A percentile compares a stretch with the other conserved stretches of the same genome.
phyloP scores from a whole-genome alignment of 2,888 invertebrate species.

The Pilophorus perplexus region DNA sequence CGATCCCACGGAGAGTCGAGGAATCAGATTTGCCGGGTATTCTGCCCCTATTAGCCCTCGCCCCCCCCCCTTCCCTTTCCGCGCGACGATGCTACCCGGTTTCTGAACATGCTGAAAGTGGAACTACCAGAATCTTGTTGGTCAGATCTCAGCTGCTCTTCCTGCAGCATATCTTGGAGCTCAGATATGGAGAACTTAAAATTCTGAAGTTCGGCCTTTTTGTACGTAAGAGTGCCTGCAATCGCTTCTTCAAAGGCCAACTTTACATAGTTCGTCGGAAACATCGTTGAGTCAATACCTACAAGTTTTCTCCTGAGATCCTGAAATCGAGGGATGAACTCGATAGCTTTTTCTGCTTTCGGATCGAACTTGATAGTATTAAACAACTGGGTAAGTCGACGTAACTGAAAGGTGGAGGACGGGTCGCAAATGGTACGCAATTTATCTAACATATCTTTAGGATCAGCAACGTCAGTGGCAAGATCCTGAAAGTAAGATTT shows the following conservation, averaged over 20 bases:
- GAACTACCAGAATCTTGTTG: too few species aligned
- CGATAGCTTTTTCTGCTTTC: slow-evolving; percentile 5
- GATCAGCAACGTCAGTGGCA: not conserved
- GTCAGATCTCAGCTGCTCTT: too few species aligned
- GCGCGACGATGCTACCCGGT: too few species aligned
- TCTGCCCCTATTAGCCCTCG: too few species aligned
- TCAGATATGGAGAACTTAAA: too few species aligned
- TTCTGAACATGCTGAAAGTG: too few species aligned
- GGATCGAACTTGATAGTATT: slow-evolving; percentile 25
- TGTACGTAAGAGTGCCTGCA: too few species aligned
- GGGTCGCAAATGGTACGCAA: slow-evolving; percentile 5
- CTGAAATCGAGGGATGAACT: slow-evolving; percentile 9
- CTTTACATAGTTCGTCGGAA: not conserved
- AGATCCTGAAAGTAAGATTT: not conserved
- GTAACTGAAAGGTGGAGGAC: not conserved
- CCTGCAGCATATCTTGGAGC: too few species aligned
- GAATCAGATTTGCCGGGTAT: too few species aligned
- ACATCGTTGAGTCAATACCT: not conserved
- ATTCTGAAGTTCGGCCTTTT: too few species aligned
- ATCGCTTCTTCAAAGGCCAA: slow-evolving; percentile 9
- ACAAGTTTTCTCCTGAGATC: not conserved
- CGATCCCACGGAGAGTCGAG: too few species aligned
- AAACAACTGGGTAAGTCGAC: not conserved
- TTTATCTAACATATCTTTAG: slow-evolving; percentile 1
- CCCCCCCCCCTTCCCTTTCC: too few species aligned